Conservation (phyloP, 2,797 vertebrate genomes). For the Sphenodon punctatus region DNA sequence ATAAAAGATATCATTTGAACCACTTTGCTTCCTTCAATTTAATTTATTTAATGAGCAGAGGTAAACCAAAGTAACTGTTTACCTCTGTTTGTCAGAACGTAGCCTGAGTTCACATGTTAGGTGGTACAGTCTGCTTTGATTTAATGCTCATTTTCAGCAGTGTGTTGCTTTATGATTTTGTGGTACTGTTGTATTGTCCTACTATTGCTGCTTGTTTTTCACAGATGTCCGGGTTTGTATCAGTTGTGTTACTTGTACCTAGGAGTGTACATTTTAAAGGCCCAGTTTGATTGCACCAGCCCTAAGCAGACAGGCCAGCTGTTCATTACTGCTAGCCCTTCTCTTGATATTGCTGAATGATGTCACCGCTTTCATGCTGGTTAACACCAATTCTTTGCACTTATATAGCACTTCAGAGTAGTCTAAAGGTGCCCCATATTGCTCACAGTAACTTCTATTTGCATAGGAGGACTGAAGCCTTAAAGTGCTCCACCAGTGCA, state of each 20-base stretch:
- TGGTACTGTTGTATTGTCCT: constrained; percentile 49
- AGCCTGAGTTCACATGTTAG: too few species aligned
- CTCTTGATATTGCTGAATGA: not conserved
- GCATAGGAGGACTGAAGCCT: too few species aligned
- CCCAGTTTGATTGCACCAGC: not conserved
- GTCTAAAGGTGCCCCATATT: constrained; percentile 30
- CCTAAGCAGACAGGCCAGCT: not conserved
- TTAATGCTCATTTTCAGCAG: too few species aligned
- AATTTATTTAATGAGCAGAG: too few species aligned
- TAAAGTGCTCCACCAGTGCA: too few species aligned
- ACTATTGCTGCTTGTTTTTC: constrained; percentile 45
- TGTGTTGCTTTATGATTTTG: too few species aligned
- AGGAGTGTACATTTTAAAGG: constrained; percentile 30
- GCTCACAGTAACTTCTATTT: too few species aligned
- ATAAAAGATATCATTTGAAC: too few species aligned
- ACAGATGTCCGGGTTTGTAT: constrained; percentile 20
- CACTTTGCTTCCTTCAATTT: too few species aligned
- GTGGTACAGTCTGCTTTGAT: too few species aligned
- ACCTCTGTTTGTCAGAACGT: too few species aligned
- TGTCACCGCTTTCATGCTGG: not conserved
- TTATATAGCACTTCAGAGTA: not conserved
- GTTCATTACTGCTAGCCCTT: not conserved
- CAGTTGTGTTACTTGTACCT: not conserved
- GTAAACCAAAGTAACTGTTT: too few species aligned
- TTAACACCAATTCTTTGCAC: not conserved